These are phyloP conservation scores for Podarcis lilfordi DNA, from an alignment of 2,797 vertebrate species.

Conservation along the genomic window DNA sequence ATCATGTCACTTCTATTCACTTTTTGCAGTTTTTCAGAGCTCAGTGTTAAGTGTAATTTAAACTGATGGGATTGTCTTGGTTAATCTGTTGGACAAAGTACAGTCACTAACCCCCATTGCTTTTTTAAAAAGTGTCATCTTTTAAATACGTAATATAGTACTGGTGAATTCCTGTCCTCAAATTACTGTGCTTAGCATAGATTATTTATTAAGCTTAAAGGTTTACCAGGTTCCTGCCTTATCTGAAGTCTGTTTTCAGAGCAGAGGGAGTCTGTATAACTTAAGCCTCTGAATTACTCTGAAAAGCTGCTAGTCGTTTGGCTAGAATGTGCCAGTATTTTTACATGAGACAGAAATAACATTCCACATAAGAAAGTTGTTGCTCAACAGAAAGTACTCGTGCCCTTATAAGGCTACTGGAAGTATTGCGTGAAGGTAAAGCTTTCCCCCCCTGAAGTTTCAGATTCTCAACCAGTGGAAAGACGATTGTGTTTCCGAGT, in stretches of 20 bases:
- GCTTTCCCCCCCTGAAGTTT: conserved; percentile 41
- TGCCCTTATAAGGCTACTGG: conserved; percentile 62
- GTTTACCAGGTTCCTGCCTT: conserved; percentile 15
- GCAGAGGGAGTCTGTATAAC: background rate
- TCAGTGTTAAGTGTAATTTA: background rate
- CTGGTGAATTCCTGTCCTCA: background rate
- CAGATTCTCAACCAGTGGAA: conserved; percentile 52
- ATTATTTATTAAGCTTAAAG: background rate
- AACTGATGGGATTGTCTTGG: background rate
- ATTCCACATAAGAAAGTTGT: conserved; percentile 45
- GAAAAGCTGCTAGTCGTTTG: conserved; percentile 33
- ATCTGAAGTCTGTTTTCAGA: conserved; percentile 15
- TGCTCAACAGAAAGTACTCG: conserved; percentile 45
- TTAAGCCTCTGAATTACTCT: conserved; percentile 9
- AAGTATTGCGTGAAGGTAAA: conserved; percentile 58
- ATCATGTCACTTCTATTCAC: background rate
- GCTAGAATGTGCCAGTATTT: conserved; percentile 27
- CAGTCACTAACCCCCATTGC: background rate
- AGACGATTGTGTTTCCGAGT: conserved; percentile 46
- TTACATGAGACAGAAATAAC: conserved; percentile 37
- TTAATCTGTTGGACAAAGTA: background rate
- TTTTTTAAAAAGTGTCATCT: background rate
- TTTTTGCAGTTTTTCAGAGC: background rate
- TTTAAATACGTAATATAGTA: background rate
- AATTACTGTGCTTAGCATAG: background rate